Evolutionary conservation across 2,113 vertebrate genomes (phyloP).

Genomic region (Raja brachyura): DNA sequence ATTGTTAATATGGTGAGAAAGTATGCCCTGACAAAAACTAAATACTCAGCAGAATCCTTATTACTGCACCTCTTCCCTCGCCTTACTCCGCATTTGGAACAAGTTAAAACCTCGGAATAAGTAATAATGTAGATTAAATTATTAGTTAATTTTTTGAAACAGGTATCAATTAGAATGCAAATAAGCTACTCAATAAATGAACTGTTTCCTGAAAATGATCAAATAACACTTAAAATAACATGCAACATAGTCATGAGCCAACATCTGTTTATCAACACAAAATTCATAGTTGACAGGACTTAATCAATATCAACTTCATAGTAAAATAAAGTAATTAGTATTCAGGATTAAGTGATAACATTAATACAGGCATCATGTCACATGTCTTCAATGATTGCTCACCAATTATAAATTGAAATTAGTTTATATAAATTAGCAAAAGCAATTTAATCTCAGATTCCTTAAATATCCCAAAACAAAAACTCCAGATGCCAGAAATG

Average conservation of each 20-base stretch:
- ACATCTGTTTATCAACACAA: background rate
- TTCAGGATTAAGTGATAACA: background rate
- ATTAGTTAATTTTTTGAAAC: background rate
- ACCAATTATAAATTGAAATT: background rate
- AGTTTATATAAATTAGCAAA: background rate
- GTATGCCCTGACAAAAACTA: background rate
- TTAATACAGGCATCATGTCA: background rate
- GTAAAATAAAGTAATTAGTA: background rate
- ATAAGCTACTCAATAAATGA: background rate
- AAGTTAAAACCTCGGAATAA: background rate
- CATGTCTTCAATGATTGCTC: background rate
- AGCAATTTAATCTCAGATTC: background rate
- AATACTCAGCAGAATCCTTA: background rate
- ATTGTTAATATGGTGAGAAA: background rate
- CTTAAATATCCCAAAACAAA: background rate
- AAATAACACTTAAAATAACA: background rate
- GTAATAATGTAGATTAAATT: background rate
- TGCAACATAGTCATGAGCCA: background rate
- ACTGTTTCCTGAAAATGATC: background rate
- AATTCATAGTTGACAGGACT: background rate
- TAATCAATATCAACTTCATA: background rate
- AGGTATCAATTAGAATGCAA: background rate
- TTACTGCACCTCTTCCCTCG: background rate
- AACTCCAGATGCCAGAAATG: no score
- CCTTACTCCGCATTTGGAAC: background rate